Evolutionary conservation across 2,888 invertebrate species (phyloP).

Genomic region (Diarsia mendica): DNA sequence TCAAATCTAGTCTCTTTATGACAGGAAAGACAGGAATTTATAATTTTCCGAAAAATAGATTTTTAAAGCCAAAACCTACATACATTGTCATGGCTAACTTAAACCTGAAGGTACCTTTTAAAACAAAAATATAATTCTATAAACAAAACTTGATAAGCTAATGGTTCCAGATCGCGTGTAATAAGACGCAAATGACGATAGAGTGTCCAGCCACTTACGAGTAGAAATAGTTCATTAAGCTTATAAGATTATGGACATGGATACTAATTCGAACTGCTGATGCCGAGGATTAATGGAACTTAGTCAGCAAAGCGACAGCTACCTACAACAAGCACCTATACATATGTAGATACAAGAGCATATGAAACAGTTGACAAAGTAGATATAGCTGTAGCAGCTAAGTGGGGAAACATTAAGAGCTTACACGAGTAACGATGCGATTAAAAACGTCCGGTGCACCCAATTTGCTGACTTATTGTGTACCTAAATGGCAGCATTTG

Average conservation of each 20-base stretch:
- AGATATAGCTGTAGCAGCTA: neutral
- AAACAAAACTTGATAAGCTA: neutral
- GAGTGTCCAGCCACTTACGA: slow-evolving; percentile 5
- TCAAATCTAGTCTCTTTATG: no score
- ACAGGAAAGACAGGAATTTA: neutral
- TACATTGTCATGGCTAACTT: no score
- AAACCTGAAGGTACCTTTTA: neutral
- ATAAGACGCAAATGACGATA: slow-evolving; percentile 23
- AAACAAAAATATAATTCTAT: neutral
- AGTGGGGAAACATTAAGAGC: slow-evolving; percentile 14
- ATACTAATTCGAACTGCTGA: slow-evolving; percentile 21
- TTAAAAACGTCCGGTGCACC: slow-evolving; percentile 1
- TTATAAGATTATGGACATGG: slow-evolving; percentile 40
- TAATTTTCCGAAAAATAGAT: neutral
- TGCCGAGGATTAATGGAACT: slow-evolving; percentile 29
- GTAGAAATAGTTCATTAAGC: slow-evolving; percentile 29
- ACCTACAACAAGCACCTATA: neutral
- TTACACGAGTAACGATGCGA: neutral
- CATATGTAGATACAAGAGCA: neutral
- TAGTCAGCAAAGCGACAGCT: slow-evolving; percentile 18
- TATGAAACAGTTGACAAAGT: neutral
- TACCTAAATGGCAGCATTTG: slow-evolving; percentile 1
- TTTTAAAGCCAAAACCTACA: no score
- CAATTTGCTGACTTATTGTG: slow-evolving; percentile 23
- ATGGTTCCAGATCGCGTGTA: slow-evolving; percentile 24